Base-by-base conservation (phyloP, 37 sponge, comb jelly and placozoan genomes). In the Spongia lamella region DNA sequence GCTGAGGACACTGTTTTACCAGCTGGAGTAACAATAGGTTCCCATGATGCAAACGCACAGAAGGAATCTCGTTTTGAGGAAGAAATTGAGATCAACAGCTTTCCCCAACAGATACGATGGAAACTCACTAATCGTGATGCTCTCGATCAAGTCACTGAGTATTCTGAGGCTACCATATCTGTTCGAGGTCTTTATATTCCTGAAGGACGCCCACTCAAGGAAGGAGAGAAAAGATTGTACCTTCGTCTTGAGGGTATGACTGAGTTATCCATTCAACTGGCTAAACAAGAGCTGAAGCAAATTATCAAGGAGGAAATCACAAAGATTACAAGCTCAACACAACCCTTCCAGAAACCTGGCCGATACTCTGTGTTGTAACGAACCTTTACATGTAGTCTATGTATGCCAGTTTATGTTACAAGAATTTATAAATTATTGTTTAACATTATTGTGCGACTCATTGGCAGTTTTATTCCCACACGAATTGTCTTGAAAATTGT, bases 31-130 rank as follows among this genome's bases (percentile, higher is more conserved):
- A 60, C 76, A 67, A 22, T 82, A 7, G 84, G 67, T 1, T 59
- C 62, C 4, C 67, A 81, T 25, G 84, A 78, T 58, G 35, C 35
- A 20, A 37, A 73, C 4, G 78, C 56, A 6, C 64, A 38, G 1
- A 64, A 68, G 17, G 76, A 83, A 2, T 67, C 60, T 43, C 81
- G 83, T 56, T 88, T 80, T n/a, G 80, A 80, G 52, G 98, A 94
- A 22, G 95, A 94, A 63, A 79, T 97, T 11, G 95, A 92, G 68
- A 97, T 97, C 37, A 97, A 97, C 63, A 91, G 89, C 34, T 89
- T 97, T 69, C 98, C 98, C 6, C 98, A 97, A 62, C 92, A 91
- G 76, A 94, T 90, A 20, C 75, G 98, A 32, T 97, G 86, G 55
- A 68, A 82, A 13, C 75, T 93, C 66, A 90, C 94, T 0, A 86